These are phyloP conservation scores for Perithous albicinctus DNA, from an alignment of 2,888 invertebrate genomes.

Conservation along the genomic window DNA sequence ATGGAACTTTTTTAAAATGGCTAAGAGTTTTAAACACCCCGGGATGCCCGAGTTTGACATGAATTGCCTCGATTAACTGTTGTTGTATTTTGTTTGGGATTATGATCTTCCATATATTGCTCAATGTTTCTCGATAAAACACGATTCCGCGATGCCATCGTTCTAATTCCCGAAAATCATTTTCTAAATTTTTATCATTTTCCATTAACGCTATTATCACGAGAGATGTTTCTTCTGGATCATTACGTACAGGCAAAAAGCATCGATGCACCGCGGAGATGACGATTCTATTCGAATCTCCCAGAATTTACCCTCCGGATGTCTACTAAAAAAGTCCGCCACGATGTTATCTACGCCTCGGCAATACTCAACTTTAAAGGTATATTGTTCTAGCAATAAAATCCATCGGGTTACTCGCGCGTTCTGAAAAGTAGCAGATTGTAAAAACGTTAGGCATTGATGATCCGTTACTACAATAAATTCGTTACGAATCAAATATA, in stretches of 20 bases:
- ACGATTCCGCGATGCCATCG: background rate
- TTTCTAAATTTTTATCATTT: background rate
- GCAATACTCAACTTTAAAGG: background rate
- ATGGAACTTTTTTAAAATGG: background rate
- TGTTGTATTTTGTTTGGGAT: background rate
- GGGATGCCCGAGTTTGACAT: conserved; percentile 18
- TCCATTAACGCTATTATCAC: background rate
- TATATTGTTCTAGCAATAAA: conserved; percentile 34
- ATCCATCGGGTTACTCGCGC: background rate
- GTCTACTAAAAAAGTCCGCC: background rate
- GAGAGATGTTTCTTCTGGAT: background rate
- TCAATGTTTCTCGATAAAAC: background rate
- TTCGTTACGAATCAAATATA: conserved; percentile 26
- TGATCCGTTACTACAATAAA: conserved; percentile 19
- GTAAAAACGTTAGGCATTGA: conserved; percentile 3
- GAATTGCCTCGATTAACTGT: background rate
- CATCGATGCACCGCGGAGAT: background rate
- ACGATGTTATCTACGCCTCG: background rate
- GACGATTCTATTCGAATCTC: background rate
- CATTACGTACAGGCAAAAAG: background rate
- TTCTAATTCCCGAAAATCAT: background rate
- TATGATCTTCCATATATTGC: background rate
- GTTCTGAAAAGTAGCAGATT: background rate
- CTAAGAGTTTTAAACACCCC: background rate
- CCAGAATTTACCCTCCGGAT: background rate